Conservation (phyloP, 1,140 invertebrate genomes). For the Leguminivora glycinivorella region DNA sequence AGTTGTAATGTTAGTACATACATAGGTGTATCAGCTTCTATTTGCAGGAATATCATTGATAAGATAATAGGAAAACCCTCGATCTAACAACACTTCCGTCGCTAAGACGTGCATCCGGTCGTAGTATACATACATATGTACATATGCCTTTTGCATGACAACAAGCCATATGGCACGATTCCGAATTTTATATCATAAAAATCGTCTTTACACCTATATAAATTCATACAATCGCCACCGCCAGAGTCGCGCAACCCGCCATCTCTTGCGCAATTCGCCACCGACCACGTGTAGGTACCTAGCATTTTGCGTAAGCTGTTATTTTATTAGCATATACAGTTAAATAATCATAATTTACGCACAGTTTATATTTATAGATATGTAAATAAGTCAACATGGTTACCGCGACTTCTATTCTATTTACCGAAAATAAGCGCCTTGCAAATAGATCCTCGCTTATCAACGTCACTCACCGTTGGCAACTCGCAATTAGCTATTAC, state of each 20-base stretch:
- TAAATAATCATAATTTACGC: not conserved
- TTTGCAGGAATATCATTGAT: not conserved
- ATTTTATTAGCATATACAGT: no score
- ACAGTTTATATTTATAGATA: not conserved
- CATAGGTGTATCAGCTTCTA: no score
- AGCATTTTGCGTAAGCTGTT: not conserved
- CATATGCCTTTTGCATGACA: no score
- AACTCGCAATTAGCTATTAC: not conserved
- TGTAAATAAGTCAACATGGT: not conserved
- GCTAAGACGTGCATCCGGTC: not conserved
- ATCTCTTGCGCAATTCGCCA: slow-evolving; percentile 7
- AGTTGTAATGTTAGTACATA: not conserved
- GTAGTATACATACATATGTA: no score
- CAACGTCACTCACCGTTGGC: not conserved
- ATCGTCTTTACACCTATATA: not conserved
- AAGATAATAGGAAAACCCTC: not conserved
- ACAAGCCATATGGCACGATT: no score
- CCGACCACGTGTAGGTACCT: slow-evolving; percentile 1
- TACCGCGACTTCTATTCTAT: not conserved
- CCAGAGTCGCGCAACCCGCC: not conserved
- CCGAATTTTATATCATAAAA: no score
- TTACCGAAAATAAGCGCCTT: not conserved
- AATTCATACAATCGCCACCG: not conserved
- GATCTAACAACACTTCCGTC: not conserved
- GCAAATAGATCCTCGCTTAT: not conserved